phyloP scores from a whole-genome alignment of 2,113 vertebrate genomes.

The Dromaius novaehollandiae region DNA sequence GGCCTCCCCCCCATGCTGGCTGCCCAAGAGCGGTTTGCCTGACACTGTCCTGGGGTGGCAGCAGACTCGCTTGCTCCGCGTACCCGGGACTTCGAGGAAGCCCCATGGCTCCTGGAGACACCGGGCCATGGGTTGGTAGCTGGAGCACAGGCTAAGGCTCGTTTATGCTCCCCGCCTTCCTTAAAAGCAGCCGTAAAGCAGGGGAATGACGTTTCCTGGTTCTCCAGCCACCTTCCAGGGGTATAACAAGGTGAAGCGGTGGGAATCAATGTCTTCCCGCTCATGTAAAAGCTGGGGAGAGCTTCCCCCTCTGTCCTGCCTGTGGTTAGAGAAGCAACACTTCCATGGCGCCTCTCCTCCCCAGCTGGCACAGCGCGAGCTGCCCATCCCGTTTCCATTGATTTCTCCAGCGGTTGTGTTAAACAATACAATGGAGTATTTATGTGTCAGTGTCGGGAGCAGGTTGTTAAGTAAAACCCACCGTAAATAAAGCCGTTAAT shows the following conservation, averaged over 20 bases:
- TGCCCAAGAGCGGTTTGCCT: background rate
- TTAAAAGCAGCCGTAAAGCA: background rate
- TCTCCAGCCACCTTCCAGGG: background rate
- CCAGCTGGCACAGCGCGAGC: background rate
- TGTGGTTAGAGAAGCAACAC: background rate
- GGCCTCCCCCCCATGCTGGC: background rate
- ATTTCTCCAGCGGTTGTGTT: constrained; percentile 46
- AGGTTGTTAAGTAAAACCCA: constrained; percentile 77
- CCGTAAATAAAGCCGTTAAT: constrained; percentile 79
- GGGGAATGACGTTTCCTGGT: background rate
- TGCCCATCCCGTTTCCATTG: constrained; percentile 59
- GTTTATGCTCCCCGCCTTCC: background rate
- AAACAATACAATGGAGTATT: constrained; percentile 76
- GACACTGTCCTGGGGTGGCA: background rate
- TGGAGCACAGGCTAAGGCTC: background rate
- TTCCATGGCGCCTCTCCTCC: background rate
- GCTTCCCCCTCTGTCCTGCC: background rate
- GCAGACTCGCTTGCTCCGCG: fast-evolving
- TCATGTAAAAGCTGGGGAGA: background rate
- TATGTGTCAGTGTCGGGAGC: constrained; percentile 69
- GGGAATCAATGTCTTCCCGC: background rate
- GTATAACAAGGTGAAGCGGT: background rate
- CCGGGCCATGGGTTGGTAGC: background rate
- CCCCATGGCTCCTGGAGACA: background rate
- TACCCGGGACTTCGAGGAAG: background rate